Conservation (phyloP, 2,797 vertebrate genomes). For the Florisuga fusca region DNA sequence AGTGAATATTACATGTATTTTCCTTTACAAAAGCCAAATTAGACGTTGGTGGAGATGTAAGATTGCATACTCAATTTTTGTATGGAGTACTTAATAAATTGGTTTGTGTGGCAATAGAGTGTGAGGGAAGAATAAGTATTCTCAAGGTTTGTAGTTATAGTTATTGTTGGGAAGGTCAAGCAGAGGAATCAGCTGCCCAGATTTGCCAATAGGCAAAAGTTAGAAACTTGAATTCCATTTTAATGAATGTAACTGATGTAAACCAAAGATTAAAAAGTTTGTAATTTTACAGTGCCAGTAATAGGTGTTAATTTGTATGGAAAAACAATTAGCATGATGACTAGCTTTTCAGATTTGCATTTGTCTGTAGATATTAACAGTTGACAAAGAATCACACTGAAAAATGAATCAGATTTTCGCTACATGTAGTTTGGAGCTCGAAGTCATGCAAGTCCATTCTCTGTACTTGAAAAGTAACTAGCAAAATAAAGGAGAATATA, state of each 20-base stretch:
- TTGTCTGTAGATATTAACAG: background rate
- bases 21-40: constrained; percentile 9
- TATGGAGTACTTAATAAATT: background rate
- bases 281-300: background rate
- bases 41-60: background rate
- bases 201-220: background rate
- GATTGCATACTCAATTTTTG: background rate
- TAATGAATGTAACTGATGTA: background rate
- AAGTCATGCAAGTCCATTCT: background rate
- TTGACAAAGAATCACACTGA: background rate
- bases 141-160: background rate
- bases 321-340: background rate
- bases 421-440: background rate
- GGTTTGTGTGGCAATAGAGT: background rate
- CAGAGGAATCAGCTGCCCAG: background rate
- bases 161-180: background rate
- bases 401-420: background rate
- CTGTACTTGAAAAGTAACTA: background rate
- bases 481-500: background rate
- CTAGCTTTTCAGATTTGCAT: background rate
- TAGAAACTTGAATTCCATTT: background rate
- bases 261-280: background rate
- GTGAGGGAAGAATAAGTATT: background rate
- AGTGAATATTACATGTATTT: background rate
- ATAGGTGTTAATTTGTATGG: background rate